Evolutionary conservation across 2,797 vertebrate species (phyloP), one percentile per base, ranked within the genome.

Genomic region (Gouania willdenowi): DNA sequence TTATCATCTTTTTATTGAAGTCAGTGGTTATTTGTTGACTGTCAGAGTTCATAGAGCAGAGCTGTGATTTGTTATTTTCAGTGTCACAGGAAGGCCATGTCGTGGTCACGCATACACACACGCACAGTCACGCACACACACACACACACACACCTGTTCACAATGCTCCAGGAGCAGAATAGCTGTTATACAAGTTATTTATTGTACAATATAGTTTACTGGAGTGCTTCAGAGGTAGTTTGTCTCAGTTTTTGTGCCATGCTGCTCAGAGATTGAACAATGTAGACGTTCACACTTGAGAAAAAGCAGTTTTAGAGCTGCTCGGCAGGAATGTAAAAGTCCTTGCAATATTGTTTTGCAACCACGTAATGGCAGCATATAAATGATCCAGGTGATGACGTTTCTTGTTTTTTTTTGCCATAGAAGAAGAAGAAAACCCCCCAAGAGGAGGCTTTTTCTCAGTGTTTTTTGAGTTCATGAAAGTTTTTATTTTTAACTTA

Each of bases 181-280:
- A 23, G 10, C 23, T 46, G 48, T 71, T 70, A 24, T 66, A 37
- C 46, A 66, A 36, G 59, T 70, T 77, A 83, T 81, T 81, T 81
- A 79, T 82, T 73, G 60, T 79, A 49, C 69, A 44, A 66, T 59
- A 40, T 50, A 32, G 49, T 62, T 80, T 77, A 72, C 81, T 76
- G 79, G 66, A 69, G 51, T 57, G 31, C 66, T 60, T 58, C 48
- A 33, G 38, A 29, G 45, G 29, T 59, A 50, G 55, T 34, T 51
- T 24, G 14, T 43, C 7, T 55, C 21, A 5, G 28, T 44, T 66
- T 20, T 41, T 57, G 66, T 79, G 62, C 61, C 75, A 70, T 44
- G 30, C 56, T 44, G 30, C 56, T 52, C 22, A 28, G 58, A 63
- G 42, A 16, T 61, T 62, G 16, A 51, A 27, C 22, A 31, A 21